Conservation (phyloP, 2,888 invertebrate genomes). For the Brachylomia viminalis region DNA sequence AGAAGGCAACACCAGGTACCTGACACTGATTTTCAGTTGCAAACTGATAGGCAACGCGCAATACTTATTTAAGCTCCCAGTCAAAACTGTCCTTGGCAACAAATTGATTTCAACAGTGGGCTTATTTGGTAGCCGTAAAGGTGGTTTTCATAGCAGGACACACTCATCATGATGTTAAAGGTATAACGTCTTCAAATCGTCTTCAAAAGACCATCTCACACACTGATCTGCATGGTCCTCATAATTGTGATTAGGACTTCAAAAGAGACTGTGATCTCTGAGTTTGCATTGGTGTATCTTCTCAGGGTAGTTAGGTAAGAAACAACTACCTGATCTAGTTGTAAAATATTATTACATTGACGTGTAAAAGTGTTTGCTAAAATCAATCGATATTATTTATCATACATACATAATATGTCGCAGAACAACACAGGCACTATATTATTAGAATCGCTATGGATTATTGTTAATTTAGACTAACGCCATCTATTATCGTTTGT, state of each 20-base stretch:
- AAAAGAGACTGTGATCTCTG: not conserved
- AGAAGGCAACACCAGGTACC: not conserved
- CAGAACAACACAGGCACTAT: too few species aligned
- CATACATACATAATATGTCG: too few species aligned
- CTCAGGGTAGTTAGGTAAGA: not conserved
- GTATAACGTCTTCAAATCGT: too few species aligned
- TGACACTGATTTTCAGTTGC: not conserved
- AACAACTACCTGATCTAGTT: not conserved
- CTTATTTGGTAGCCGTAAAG: too few species aligned
- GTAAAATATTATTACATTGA: too few species aligned
- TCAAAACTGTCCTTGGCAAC: not conserved
- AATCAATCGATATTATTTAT: not conserved
- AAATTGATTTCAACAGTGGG: not conserved
- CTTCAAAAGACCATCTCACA: not conserved
- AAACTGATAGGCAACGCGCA: not conserved
- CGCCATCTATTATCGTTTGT: too few species aligned
- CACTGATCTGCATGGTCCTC: not conserved
- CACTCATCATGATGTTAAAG: too few species aligned
- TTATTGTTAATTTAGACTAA: too few species aligned
- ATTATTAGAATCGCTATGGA: too few species aligned
- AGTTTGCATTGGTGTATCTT: not conserved
- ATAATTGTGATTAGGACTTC: not conserved
- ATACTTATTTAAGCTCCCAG: not conserved
- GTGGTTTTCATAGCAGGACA: too few species aligned
- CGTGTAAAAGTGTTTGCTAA: too few species aligned